Evolutionary conservation across 2,113 vertebrate species (phyloP), one percentile per base, ranked within the genome.

Genomic region (Climacteris rufus): DNA sequence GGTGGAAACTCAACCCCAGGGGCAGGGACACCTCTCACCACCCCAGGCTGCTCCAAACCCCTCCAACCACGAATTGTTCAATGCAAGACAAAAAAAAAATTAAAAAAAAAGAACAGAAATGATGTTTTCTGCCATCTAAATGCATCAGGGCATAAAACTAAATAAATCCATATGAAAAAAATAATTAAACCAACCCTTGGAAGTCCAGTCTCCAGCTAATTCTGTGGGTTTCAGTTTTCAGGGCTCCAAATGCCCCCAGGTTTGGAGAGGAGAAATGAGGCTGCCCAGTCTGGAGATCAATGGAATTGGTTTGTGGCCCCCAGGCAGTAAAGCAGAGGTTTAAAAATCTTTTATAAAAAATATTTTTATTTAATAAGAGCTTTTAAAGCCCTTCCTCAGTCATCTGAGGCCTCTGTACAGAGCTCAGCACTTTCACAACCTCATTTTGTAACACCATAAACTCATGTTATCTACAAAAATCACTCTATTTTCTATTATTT

Each of bases 171-270:
- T 21, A 35, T 59, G 3, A 9, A n/a, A 49, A 35, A 40, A 45
- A 21, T 2, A 2, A 2, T 7, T 5, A 20, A 27, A 7, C 3
- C 23, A 35, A 5, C 15, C 24, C 23, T 78, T 10, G 30, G 27
- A 45, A 47, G 35, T 35, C 42, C 39, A 53, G 20, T 8, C 40
- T 28, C 9, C 44, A 47, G 27, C 2, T 3, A 66, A 54, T 92
- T 72, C 9, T 30, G 23, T 25, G n/a, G n/a, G 53, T 25, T 78
- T 39, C 50, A 31, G 45, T n/a, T 63, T 85, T 33, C 49, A 53
- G 47, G 7, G 37, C 23, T 30, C 61, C 57, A 60, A 57, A 28
- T 7, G 0, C 2, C 14, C 7, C 3, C 57, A 21, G 11, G 20
- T 66, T 37, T 56, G 74, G 45, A 60, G 35, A 81, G 31, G 13